phyloP scores from a whole-genome alignment of 2,113 vertebrate species.

The Lagopus muta region DNA sequence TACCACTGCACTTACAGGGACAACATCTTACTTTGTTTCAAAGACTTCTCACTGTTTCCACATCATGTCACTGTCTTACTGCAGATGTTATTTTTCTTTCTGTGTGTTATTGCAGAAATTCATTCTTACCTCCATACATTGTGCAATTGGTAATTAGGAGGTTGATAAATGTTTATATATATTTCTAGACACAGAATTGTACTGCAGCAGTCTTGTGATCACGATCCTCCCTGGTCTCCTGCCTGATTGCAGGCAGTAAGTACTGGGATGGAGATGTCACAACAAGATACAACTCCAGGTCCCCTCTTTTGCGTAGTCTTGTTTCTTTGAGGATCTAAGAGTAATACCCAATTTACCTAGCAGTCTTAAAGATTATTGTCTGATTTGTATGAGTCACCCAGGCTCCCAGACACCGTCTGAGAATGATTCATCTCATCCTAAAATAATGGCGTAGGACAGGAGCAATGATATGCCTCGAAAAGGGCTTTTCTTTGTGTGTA shows the following conservation, averaged over 20 bases:
- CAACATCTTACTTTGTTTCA: not conserved
- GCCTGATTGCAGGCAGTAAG: not conserved
- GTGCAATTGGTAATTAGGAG: not conserved
- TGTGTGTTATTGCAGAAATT: not conserved
- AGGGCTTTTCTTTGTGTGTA: not conserved
- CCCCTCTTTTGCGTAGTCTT: not conserved
- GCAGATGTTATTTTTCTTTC: not conserved
- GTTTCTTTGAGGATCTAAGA: not conserved
- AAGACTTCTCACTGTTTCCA: not conserved
- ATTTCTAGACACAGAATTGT: not conserved
- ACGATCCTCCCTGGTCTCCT: not conserved
- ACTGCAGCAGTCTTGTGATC: not conserved
- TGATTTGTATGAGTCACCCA: not conserved
- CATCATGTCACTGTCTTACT: not conserved
- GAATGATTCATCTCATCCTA: not conserved
- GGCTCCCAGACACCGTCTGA: not conserved
- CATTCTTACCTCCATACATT: not conserved
- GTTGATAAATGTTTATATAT: not conserved
- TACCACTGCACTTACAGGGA: too few species aligned
- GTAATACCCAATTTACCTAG: not conserved
- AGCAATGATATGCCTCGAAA: not conserved
- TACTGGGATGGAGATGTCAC: not conserved
- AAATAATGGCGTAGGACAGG: not conserved
- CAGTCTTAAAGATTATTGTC: not conserved
- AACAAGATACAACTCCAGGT: not conserved